Conservation (phyloP, 2,797 vertebrate genomes). For the Merluccius polli region DNA sequence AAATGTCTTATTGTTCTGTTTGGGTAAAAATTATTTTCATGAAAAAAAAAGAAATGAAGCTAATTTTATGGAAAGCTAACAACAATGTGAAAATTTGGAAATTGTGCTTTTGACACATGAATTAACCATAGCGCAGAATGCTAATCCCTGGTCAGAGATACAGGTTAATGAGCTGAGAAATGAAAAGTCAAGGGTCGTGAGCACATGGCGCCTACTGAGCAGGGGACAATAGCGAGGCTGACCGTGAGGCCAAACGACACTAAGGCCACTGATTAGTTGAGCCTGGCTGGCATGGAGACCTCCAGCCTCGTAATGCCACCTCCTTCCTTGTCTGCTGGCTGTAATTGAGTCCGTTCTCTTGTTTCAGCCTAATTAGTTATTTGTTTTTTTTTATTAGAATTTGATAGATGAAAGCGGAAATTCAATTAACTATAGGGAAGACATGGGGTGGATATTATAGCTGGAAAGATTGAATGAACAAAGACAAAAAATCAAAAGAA, state of each 20-base stretch:
- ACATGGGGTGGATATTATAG: neutral
- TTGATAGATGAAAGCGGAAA: neutral
- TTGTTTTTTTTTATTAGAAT: neutral
- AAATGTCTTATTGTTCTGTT: neutral
- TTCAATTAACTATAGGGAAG: neutral
- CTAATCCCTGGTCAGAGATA: constrained; percentile 40
- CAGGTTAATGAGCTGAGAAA: constrained; percentile 70
- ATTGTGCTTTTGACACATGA: constrained; percentile 22
- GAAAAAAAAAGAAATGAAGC: neutral
- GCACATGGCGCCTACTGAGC: constrained; percentile 42
- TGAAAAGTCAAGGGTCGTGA: constrained; percentile 61
- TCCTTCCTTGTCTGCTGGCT: constrained; percentile 23
- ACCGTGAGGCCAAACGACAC: constrained; percentile 45
- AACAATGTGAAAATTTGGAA: neutral
- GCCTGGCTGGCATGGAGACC: constrained; percentile 35
- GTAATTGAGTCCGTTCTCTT: constrained; percentile 20
- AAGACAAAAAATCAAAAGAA: neutral
- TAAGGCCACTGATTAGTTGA: constrained; percentile 58
- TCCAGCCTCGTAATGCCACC: constrained; percentile 26
- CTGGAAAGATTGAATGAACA: neutral
- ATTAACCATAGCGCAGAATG: constrained; percentile 15
- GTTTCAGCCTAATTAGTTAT: neutral
- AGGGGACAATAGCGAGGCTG: constrained; percentile 29
- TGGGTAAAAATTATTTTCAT: too few relatives aligned
- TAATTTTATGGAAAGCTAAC: neutral